Percentiles rank a stretch among this genome's conserved stretches.
Evolutionary conservation across 2,888 invertebrate species (phyloP).

Genomic region (Eupithecia subumbrata): DNA sequence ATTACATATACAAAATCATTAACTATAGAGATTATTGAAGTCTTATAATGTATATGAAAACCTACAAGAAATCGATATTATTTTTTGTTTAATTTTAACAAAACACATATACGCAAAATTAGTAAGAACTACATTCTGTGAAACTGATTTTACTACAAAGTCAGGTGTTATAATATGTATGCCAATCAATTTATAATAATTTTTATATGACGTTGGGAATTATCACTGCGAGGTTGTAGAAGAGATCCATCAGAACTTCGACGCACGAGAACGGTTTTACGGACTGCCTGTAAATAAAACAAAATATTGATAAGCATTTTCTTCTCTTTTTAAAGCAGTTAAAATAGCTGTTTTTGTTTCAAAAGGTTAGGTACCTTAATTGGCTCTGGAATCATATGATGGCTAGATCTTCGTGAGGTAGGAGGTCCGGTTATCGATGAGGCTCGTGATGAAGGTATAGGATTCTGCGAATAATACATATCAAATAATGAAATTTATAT

Average conservation of each 20-base stretch:
- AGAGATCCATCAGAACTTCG: conserved; percentile 77
- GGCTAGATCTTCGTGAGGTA: conserved; percentile 77
- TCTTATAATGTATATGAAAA: neutral
- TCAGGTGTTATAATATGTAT: neutral
- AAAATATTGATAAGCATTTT: conserved; percentile 8
- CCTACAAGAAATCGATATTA: neutral
- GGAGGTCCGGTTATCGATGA: conserved; percentile 77
- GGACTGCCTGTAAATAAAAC: conserved; percentile 66
- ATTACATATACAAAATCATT: neutral
- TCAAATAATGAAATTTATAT: neutral
- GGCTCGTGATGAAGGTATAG: conserved; percentile 68
- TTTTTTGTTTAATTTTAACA: neutral
- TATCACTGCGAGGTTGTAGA: conserved; percentile 62
- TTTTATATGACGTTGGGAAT: conserved; percentile 70
- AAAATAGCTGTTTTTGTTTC: neutral
- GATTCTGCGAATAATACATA: conserved; percentile 57
- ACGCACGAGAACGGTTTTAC: conserved; percentile 70
- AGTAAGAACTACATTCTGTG: neutral
- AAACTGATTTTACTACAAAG: neutral
- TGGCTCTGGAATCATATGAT: conserved; percentile 73
- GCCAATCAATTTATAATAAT: conserved; percentile 65
- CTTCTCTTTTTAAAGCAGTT: neutral
- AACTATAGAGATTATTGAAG: neutral
- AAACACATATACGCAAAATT: neutral
- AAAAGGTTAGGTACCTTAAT: conserved; percentile 61